Evolutionary conservation across 2,797 vertebrate genomes (phyloP), one percentile per base, ranked within the genome.

Genomic region (Hydrocynus forskahlii): DNA sequence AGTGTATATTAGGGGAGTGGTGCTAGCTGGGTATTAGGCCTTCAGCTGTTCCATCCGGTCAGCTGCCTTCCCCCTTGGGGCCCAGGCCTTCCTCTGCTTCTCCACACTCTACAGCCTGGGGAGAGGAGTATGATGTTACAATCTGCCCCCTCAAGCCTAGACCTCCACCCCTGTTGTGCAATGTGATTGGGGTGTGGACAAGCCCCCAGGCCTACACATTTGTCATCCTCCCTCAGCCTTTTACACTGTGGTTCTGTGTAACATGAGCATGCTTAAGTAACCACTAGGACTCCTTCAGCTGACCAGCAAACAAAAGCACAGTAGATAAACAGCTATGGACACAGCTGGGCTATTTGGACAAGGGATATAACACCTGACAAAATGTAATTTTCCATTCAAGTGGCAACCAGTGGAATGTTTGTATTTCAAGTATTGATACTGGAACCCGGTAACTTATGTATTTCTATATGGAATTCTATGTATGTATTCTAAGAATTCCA

Each of bases 21-120:
- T 67, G 59, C 55, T 69, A 81, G 35, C 60, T 48, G 35, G 64
- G 69, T 70, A 25, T 83, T 68, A 68, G 57, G 74, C 23, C 43
- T 38, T 75, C 87, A 87, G 84, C 85, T 86, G 86, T 79, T 88
- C 79, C 54, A 75, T 85, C 79, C 60, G 35, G 70, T 81, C 86
- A 88, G 83, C 81, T 84, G 83, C 79, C 75, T 81, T 79, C 59
- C 64, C 78, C 77, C 69, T 76, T 79, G 55, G 52, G 80, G 76
- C 79, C 71, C 9, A 16, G 66, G 72, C 38, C 62, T 52, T 81
- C 66, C 29, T 38, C 50, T 55, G 50, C 40, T 50, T 64, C 17
- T 57, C 75, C 69, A 59, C 59, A 79, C 78, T 77, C 78, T 59
- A 62, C 48, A 67, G 81, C 78, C 73, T 63, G 63, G 13, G 78